These are phyloP conservation scores for Megalops atlanticus DNA, from an alignment of 2,113 vertebrate genomes.

Conservation along the genomic window DNA sequence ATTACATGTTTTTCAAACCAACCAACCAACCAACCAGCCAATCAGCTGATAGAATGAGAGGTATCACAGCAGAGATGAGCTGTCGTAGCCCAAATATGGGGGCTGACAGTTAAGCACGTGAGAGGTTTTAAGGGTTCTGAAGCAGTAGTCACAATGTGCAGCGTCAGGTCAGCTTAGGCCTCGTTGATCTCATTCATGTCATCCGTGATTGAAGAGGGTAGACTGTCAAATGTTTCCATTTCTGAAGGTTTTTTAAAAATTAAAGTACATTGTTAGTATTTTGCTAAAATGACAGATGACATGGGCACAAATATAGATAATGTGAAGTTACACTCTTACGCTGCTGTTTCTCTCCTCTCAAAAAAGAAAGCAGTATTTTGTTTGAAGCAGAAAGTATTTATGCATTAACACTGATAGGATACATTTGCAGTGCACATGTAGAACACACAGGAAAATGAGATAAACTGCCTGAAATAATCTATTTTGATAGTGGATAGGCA, in stretches of 20 bases:
- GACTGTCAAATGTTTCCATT: background rate
- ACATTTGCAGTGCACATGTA: background rate
- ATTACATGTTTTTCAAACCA: background rate
- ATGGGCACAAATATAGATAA: background rate
- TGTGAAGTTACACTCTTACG: background rate
- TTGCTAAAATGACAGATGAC: background rate
- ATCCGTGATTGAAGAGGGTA: background rate
- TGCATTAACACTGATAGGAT: no score
- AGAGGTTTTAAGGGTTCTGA: background rate
- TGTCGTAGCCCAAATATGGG: background rate
- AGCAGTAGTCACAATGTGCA: background rate
- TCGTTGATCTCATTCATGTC: background rate
- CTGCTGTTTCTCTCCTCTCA: background rate
- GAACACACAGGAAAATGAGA: background rate
- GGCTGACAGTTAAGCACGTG: no score
- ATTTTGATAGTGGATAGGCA: background rate
- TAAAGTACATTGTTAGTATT: background rate
- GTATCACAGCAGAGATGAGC: no score
- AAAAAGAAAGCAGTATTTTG: no score
- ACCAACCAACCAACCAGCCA: background rate
- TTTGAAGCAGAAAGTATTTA: background rate
- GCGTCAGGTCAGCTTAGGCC: no score
- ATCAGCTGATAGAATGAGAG: background rate
- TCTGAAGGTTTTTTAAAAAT: background rate
- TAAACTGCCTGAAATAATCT: background rate